Conservation (phyloP, 2,888 invertebrate species). For the Drosophila rellima region DNA sequence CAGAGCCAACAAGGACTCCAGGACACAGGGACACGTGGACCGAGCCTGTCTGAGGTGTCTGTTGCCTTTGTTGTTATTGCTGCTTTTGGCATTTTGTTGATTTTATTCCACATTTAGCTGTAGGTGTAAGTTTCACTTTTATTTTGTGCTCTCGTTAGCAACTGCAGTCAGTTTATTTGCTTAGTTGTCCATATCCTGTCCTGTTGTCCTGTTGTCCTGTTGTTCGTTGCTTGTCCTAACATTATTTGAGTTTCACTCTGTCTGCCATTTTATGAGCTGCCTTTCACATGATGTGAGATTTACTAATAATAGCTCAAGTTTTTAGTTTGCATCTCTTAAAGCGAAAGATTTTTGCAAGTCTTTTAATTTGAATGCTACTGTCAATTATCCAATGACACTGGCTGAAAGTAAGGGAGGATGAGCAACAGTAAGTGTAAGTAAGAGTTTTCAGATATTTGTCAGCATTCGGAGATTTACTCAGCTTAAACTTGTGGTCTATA, state of each 20-base stretch:
- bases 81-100: constrained; percentile 59
- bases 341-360: constrained; percentile 50
- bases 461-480: not conserved
- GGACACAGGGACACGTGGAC: not conserved
- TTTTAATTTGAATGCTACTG: constrained; percentile 55
- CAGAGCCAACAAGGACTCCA: not conserved
- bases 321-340: constrained; percentile 43
- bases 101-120: constrained; percentile 44
- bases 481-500: too few species aligned
- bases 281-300: constrained; percentile 43
- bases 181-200: constrained; percentile 28
- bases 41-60: constrained; percentile 23
- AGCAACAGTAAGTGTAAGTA: not conserved
- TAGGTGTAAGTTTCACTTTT: constrained; percentile 56
- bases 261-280: constrained; percentile 64
- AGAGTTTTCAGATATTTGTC: not conserved
- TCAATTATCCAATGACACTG: constrained; percentile 39
- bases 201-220: constrained; percentile 18
- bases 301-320: constrained; percentile 62
- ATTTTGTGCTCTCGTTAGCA: constrained; percentile 37
- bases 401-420: not conserved
- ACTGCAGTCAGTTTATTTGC: constrained; percentile 55
- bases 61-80: constrained; percentile 17
- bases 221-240: constrained; percentile 1
- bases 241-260: constrained; percentile 47